Percentiles rank a stretch among this genome's conserved stretches.
Evolutionary conservation across 2,888 invertebrate species (phyloP).

Genomic region (Troglohyphantes excavatus): DNA sequence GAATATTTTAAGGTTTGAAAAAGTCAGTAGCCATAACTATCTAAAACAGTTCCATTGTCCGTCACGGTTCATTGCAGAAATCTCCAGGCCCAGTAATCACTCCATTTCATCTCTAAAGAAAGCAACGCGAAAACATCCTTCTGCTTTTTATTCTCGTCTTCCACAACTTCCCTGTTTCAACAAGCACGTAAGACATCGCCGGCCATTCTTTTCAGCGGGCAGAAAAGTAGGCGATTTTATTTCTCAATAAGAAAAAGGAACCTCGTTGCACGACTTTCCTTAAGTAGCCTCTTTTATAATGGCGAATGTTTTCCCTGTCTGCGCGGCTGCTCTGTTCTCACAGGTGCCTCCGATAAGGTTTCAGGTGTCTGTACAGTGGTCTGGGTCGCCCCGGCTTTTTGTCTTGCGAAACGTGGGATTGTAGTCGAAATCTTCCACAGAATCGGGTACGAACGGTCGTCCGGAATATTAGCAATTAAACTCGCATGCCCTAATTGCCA

Average conservation of each 20-base stretch:
- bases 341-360: constrained; percentile 28
- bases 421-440: too few relatives aligned
- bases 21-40: background rate
- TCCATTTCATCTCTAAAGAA: background rate
- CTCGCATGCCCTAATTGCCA: too few relatives aligned
- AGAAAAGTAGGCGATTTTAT: constrained; percentile 15
- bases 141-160: background rate
- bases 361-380: constrained; percentile 34
- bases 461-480: too few relatives aligned
- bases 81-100: background rate
- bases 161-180: constrained; percentile 28
- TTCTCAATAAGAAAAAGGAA: background rate
- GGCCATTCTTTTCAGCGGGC: background rate
- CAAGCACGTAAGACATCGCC: background rate
- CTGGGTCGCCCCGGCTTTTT: background rate
- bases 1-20: background rate
- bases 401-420: too few relatives aligned
- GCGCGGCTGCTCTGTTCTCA: constrained; percentile 41
- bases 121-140: background rate
- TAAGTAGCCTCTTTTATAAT: constrained; percentile 26
- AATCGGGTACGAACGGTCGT: too few relatives aligned
- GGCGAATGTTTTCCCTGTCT: constrained; percentile 29
- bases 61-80: background rate
- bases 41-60: constrained; percentile 3
- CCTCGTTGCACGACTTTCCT: constrained; percentile 36